These are phyloP conservation scores for Suillia variegata DNA, from an alignment of 2,888 invertebrate genomes.

Conservation along the genomic window DNA sequence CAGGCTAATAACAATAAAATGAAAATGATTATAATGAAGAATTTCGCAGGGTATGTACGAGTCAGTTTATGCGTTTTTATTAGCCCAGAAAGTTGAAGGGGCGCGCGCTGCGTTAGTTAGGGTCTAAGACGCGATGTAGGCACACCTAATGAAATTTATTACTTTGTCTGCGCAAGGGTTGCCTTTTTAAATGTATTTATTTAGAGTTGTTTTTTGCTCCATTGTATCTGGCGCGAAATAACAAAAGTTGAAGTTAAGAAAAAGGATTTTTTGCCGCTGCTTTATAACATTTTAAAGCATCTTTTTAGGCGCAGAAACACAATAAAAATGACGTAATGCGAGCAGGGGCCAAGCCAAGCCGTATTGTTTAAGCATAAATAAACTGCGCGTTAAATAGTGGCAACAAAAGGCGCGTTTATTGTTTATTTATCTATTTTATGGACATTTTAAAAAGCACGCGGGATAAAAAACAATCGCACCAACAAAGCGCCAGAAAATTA, in stretches of 20 bases:
- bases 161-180: constrained; percentile 10
- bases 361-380: constrained; percentile 2
- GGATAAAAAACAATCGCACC: neutral
- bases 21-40: neutral
- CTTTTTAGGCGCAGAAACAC: constrained; percentile 3
- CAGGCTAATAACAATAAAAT: neutral
- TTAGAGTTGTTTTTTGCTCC: neutral
- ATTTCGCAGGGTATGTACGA: no score
- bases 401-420: constrained; percentile 10
- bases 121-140: neutral
- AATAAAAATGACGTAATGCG: constrained; percentile 19
- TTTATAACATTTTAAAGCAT: neutral
- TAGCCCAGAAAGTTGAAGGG: no score
- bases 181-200: neutral
- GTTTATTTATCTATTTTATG: constrained; percentile 15
- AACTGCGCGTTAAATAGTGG: neutral
- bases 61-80: no score
- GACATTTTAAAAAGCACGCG: constrained; percentile 8
- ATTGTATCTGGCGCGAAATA: neutral
- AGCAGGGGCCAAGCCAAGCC: neutral
- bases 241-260: no score
- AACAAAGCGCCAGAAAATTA: neutral
- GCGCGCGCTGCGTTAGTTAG: neutral
- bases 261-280: constrained; percentile 7
- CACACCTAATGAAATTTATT: constrained; percentile 13